Evolutionary conservation across 1,140 invertebrate genomes (phyloP), one percentile per base, ranked within the genome.

Genomic region (Eubasilissa regina): DNA sequence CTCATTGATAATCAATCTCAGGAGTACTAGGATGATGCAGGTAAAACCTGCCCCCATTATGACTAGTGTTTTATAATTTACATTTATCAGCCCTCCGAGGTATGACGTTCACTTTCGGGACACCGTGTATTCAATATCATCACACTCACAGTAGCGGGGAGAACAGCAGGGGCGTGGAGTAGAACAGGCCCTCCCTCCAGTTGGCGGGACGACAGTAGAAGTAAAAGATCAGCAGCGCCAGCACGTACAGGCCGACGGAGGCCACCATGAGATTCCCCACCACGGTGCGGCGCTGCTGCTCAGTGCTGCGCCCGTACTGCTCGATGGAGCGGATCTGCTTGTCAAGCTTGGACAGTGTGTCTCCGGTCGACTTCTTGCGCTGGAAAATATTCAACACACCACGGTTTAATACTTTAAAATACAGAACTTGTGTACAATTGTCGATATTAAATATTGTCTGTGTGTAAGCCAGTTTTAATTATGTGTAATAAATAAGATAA

Each of bases 271-370:
- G 91, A 83, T 93, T 92, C 51, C 94, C 94, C 73, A 97, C 92
- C 78, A 96, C 92, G 75, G 93, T 92, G 84, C 95, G 95, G 85
- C 96, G 95, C 53, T 90, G 91, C 82, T 94, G 91, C 86, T 97
- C 93, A 21, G 95, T 97, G 84, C 91, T 92, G 78, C 92, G 90
- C 58, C 94, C 92, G 89, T 94, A 95, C 84, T 93, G 91, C 84
- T 97, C 94, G 73, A 97, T 94, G 45, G 91, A 89, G 85, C 93
- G 92, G 44, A 98, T 96, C 87, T 97, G 92, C 88, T 94, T 89
- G 86, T 97, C 94, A 80, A 97, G 89, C 58, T 91, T 89, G 84
- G 96, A 95, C 53, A 97, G 87, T 84, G 95, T 93, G 72, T 92
- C 91, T 17, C 60, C 47, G 19, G 94, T 95, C 15, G 93, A 93